Conservation (phyloP, 2,888 invertebrate species). For the Lasius fuliginosus region DNA sequence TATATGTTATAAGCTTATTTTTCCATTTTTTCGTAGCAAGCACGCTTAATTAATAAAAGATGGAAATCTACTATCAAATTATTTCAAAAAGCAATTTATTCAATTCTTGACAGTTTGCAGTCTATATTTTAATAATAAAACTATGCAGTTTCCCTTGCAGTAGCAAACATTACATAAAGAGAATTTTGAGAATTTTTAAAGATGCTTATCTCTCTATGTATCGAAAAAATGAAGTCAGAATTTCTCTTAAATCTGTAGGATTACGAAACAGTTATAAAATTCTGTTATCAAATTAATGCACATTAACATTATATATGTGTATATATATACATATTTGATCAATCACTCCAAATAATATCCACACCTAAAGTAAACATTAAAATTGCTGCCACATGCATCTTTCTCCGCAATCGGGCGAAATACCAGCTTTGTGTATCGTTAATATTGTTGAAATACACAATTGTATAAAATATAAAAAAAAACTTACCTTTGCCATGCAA, state of each 20-base stretch:
- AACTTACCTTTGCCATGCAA: constrained; percentile 93
- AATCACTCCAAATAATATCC: not conserved
- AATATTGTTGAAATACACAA: not conserved
- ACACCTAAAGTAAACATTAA: not conserved
- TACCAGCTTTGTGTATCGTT: not conserved
- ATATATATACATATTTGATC: not conserved
- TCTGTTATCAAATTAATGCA: not conserved
- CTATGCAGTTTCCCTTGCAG: not conserved
- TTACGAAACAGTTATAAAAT: not conserved
- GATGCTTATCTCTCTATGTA: not conserved
- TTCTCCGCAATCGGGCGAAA: not conserved
- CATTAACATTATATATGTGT: not conserved
- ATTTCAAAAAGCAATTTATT: not conserved
- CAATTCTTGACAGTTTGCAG: not conserved
- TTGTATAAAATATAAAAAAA: not conserved
- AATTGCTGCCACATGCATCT: not conserved
- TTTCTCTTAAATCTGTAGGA: not conserved
- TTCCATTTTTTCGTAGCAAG: not conserved
- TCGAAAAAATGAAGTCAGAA: not conserved
- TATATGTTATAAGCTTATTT: not conserved
- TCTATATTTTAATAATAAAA: constrained; percentile 6
- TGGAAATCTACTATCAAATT: not conserved
- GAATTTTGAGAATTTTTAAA: not conserved
- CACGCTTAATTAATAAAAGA: not conserved
- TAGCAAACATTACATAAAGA: not conserved